Base-by-base conservation (phyloP, 2,888 invertebrate species). In the Sinopyrophorus schimmeli region DNA sequence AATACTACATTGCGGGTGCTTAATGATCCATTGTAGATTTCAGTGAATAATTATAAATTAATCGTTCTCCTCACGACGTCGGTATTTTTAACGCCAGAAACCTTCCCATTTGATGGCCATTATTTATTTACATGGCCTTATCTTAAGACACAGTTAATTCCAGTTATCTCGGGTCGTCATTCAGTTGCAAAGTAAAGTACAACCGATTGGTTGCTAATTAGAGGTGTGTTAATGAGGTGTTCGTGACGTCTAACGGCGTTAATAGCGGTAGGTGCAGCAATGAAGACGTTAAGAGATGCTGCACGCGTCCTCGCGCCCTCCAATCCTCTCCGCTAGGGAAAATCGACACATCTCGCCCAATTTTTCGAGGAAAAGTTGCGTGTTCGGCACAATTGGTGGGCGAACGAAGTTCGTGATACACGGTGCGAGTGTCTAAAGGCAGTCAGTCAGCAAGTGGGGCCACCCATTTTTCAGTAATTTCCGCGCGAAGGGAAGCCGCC, bases 401-500 rank as follows among this genome's bases (percentile, higher is more conserved):
- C 40, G 46, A 41, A 47, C 37, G n/a, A 38, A 34, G 35, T 52
- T 52, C 52, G 47, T 47, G 49, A 50, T 49, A 43, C 40, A 42
- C 38, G 24, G 27, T 18, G 46, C 51, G 31, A 51, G 44, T 41
- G 50, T 50, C 46, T 43, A 32, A 46, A 49, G 49, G 40, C 47
- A 54, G 47, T 50, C 49, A 50, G 54, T 54, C 54, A 54, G 49
- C 54, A 48, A 47, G 54, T 50, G 58, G 59, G 64, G 63, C 66
- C 67, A 66, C 65, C 67, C 64, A 66, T 67, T 66, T 66, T 66
- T 64, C 58, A 63, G 65, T 63, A 63, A 65, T 66, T 66, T 67
- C 62, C 65, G 62, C 55, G 58, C 54, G 53, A 61, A 62, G 64
- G 65, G 64, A 64, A 65, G 63, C 58, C 55, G 52, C 53, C 43